Base-by-base conservation (phyloP, 2,113 vertebrate genomes). In the Gadus chalcogrammus region DNA sequence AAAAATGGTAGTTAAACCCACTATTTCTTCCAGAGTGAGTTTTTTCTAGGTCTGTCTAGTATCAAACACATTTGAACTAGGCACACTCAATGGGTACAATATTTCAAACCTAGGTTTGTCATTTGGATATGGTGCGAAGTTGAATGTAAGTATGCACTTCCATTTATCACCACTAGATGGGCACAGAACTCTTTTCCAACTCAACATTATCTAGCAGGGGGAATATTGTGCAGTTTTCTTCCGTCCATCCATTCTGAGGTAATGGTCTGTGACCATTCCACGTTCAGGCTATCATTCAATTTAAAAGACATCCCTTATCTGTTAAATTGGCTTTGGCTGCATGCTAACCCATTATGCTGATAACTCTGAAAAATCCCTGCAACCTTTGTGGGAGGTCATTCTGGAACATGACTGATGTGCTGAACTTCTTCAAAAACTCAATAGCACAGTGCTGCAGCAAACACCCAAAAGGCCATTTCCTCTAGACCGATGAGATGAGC, bases 1-100 rank as follows among this genome's bases (percentile, higher is more conserved):
- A 91, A 91, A 48, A 93, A 85, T 82, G 72, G 80, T 88, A 85
- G 79, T 88, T 83, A 74, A 87, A 87, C 79, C 84, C 84, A 59
- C 61, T 1, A 55, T n/a, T 52, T 15, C 13, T 48, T 7, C 6
- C 35, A 35, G 31, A 35, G 42, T 48, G 42, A 12, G 1, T 48
- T 9, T 48, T 12, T 9, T 7, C 42, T 64, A 38, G 3, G 20
- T 62, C 5, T 58, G 55, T n/a, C 16, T n/a, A 1, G 8, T 11
- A 13, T 48, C 42, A 13, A 12, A 48, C 8, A 7, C 42, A 9
- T 11, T 48, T 9, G 8, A 48, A 9, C 42, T 48, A 13, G 42
- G 12, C 42, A 48, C 6, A 48, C 42, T 12, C 42, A 48, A 48
- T 48, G 42, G 6, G 42, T 48, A 48, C 42, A 48, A 48, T 48